phyloP scores from a whole-genome alignment of 2,888 invertebrate species.

The Chaitophorus viminalis region DNA sequence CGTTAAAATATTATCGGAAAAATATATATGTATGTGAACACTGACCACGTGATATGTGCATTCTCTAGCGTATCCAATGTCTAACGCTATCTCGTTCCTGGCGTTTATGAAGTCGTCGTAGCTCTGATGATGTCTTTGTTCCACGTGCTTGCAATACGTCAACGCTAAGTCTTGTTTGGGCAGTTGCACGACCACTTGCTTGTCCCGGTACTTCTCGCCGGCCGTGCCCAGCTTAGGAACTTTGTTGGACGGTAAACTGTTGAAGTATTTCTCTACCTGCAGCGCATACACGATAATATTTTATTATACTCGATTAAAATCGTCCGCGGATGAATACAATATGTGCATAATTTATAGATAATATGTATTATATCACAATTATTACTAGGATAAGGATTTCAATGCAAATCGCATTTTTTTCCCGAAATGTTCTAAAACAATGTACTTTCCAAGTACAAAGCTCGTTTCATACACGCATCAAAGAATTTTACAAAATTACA shows the following conservation, averaged over 20 bases:
- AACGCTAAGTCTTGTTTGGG: conserved; percentile 94
- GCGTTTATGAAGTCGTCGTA: conserved; percentile 95
- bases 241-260: conserved; percentile 85
- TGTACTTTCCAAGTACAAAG: too few species aligned
- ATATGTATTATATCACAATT: too few species aligned
- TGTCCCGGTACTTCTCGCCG: conserved; percentile 83
- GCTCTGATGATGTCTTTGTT: conserved; percentile 79
- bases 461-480: too few species aligned
- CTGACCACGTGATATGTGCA: conserved; percentile 67
- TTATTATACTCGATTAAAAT: too few species aligned
- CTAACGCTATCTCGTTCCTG: conserved; percentile 94
- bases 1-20: too few species aligned
- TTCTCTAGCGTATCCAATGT: conserved; percentile 79
- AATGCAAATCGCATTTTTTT: too few species aligned
- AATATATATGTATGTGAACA: neutral
- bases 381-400: too few species aligned
- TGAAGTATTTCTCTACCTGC: conserved; percentile 93
- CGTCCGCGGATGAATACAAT: too few species aligned
- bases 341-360: too few species aligned
- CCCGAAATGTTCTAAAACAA: too few species aligned
- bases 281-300: too few species aligned
- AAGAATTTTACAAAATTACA: too few species aligned
- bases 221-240: conserved; percentile 77
- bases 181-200: conserved; percentile 86
- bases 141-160: conserved; percentile 88